Evolutionary conservation across 1,140 invertebrate species (phyloP).

Genomic region (Parasteatoda tepidariorum): DNA sequence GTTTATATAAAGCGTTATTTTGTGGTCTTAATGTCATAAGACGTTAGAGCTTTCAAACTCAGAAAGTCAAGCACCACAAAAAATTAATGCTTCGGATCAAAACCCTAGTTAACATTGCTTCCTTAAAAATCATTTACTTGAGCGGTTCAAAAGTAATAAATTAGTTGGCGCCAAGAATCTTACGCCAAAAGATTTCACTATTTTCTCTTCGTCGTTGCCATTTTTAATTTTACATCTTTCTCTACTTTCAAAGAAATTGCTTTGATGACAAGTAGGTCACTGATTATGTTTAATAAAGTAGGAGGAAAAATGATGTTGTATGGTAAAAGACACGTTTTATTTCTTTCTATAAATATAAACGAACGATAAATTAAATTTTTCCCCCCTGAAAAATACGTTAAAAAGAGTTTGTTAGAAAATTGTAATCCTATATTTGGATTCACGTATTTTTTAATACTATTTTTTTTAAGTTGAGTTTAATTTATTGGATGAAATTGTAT

Average conservation of each 20-base stretch:
- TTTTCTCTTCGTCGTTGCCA: background rate
- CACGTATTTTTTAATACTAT: too few species aligned
- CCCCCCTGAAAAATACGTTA: too few species aligned
- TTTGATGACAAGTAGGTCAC: constrained; percentile 1
- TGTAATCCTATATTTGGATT: too few species aligned
- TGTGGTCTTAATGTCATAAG: too few species aligned
- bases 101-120: constrained; percentile 23
- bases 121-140: constrained; percentile 27
- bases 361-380: too few species aligned
- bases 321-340: too few species aligned
- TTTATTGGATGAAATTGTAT: too few species aligned
- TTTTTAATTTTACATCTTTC: constrained; percentile 42
- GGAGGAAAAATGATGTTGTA: background rate
- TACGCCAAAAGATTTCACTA: constrained; percentile 17
- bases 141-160: constrained; percentile 16
- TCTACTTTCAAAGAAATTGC: background rate
- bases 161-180: constrained; percentile 35
- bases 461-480: too few species aligned
- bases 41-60: too few species aligned
- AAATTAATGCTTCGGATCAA: constrained; percentile 14
- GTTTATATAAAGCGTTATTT: too few species aligned
- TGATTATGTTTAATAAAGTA: constrained; percentile 35
- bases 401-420: too few species aligned
- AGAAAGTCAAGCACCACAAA: background rate
- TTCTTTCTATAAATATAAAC: too few species aligned